phyloP scores from a whole-genome alignment of 2,888 invertebrate genomes.

The Steinernema carpocapsae region DNA sequence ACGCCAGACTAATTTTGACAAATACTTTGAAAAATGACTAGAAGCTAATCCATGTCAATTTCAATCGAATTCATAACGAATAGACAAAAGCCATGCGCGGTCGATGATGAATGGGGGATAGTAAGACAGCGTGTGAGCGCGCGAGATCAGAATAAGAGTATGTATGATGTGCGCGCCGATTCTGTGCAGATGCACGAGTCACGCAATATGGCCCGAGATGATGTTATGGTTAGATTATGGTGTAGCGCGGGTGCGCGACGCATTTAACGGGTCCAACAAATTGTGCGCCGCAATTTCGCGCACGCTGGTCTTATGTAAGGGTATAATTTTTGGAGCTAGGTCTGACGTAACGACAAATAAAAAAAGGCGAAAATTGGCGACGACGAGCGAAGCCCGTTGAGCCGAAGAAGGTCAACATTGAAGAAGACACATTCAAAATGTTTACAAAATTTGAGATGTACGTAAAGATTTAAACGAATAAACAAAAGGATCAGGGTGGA shows the following conservation, averaged over 20 bases:
- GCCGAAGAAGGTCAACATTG: no score
- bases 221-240: not conserved
- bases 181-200: constrained; percentile 33
- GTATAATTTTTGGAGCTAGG: not conserved
- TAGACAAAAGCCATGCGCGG: no score
- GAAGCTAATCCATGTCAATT: no score
- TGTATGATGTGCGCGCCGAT: constrained; percentile 8
- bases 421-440: no score
- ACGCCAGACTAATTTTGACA: no score
- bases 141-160: not conserved
- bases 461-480: not conserved
- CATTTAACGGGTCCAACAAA: not conserved
- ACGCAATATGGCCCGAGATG: constrained; percentile 24
- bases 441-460: not conserved
- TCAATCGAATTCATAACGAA: no score
- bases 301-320: not conserved
- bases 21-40: no score
- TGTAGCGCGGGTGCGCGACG: no score
- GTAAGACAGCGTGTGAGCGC: not conserved
- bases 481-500: constrained; percentile 24
- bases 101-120: no score
- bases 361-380: not conserved
- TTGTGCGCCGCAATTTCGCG: not conserved
- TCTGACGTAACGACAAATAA: not conserved
- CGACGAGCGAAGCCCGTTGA: not conserved